Conservation (phyloP, 2,113 vertebrate genomes). For the Anser brachyrhynchus region DNA sequence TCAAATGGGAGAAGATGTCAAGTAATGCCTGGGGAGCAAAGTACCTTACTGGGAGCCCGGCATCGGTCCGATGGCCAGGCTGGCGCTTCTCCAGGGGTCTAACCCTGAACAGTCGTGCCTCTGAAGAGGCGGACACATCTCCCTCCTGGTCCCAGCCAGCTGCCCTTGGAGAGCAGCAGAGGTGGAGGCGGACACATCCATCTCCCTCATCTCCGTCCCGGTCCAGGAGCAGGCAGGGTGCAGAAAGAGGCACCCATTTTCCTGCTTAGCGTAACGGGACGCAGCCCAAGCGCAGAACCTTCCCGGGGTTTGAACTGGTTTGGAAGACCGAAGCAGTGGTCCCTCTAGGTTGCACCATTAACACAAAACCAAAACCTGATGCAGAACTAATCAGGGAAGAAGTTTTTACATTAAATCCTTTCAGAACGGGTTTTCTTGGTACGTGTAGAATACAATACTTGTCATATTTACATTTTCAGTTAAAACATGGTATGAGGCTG, state of each 20-base stretch:
- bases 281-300: no score
- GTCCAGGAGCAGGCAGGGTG: background rate
- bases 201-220: background rate
- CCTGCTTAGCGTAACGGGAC: accelerated
- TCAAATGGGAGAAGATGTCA: no score
- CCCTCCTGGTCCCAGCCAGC: no score
- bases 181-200: no score
- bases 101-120: background rate
- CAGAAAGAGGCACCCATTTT: background rate
- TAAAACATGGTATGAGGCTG: background rate
- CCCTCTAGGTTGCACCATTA: background rate
- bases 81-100: background rate
- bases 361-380: background rate
- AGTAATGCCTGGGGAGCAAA: no score
- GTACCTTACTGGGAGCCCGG: no score
- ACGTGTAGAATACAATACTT: background rate
- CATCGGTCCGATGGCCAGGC: no score
- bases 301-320: no score
- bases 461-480: background rate
- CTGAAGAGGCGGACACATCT: background rate
- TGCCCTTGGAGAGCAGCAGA: no score
- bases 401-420: background rate
- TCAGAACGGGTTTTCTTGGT: background rate
- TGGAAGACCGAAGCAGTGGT: background rate
- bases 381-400: background rate